Conservation (phyloP, 2,888 invertebrate genomes). For the Oithona nana region DNA sequence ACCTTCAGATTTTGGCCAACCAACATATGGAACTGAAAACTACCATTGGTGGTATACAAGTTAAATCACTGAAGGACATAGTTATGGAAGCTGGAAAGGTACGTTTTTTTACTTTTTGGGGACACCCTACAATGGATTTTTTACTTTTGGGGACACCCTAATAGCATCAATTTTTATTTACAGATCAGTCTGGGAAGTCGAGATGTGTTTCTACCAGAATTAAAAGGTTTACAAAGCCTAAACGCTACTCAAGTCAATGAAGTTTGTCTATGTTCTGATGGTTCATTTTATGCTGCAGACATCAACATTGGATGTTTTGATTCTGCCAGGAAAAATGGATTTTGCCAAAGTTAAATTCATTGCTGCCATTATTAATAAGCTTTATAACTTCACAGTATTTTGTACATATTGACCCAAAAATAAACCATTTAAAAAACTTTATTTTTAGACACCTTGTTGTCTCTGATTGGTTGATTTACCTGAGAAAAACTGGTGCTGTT, state of each 20-base stretch:
- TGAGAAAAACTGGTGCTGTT: too few species aligned
- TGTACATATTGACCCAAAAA: too few species aligned
- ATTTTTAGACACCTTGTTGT: too few species aligned
- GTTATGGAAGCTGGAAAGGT: background rate
- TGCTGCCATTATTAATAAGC: too few species aligned
- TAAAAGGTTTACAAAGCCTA: background rate
- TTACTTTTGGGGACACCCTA: too few species aligned
- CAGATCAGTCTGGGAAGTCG: background rate
- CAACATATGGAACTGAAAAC: background rate
- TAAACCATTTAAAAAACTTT: too few species aligned
- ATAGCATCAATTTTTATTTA: background rate
- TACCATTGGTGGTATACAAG: background rate
- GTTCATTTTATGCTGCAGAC: background rate
- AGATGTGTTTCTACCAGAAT: background rate
- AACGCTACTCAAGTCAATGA: background rate
- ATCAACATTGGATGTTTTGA: background rate
- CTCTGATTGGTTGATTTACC: too few species aligned
- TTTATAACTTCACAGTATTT: too few species aligned
- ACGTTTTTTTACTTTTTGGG: too few species aligned
- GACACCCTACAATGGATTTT: too few species aligned
- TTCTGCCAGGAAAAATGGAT: too few species aligned
- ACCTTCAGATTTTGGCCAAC: background rate
- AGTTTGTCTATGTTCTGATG: background rate
- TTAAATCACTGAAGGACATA: background rate
- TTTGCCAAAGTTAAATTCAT: too few species aligned